A percentile compares a stretch with the other conserved stretches of the same genome.
phyloP scores from a whole-genome alignment of 2,888 invertebrate species.

The Parascotia fuliginaria region DNA sequence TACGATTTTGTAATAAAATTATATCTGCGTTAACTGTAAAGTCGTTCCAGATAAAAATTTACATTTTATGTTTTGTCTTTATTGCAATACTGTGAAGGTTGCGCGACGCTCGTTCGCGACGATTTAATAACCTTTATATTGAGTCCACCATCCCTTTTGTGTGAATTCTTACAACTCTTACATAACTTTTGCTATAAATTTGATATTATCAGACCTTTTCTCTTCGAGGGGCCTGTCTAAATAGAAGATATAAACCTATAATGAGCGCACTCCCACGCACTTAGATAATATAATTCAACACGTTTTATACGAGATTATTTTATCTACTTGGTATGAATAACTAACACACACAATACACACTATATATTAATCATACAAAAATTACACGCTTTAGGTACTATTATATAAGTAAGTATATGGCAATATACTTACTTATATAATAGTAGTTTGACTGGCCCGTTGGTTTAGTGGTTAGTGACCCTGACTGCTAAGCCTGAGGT shows the following conservation, averaged over 20 bases:
- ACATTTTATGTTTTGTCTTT: slow-evolving; percentile 6
- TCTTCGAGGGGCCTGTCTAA: background rate
- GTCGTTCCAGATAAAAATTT: slow-evolving; percentile 1
- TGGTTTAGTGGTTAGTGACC: too few species aligned
- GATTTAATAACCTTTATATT: background rate
- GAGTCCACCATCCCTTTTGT: background rate
- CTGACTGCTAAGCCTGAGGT: too few species aligned
- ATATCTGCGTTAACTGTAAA: slow-evolving; percentile 3
- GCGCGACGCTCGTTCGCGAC: background rate
- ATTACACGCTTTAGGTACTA: too few species aligned
- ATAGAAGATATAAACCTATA: background rate
- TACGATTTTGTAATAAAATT: background rate
- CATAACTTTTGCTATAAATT: background rate
- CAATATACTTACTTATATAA: too few species aligned
- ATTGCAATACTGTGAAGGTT: background rate
- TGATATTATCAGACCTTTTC: background rate
- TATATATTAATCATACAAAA: too few species aligned
- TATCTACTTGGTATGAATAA: too few species aligned
- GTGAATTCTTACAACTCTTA: background rate
- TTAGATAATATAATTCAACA: too few species aligned
- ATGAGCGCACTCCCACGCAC: background rate
- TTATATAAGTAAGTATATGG: too few species aligned
- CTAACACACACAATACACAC: too few species aligned
- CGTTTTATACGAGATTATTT: too few species aligned
- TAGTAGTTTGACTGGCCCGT: too few species aligned